These are phyloP conservation scores for Choristoneura rosaceana DNA, from an alignment of 2,888 invertebrate species.

Conservation along the genomic window DNA sequence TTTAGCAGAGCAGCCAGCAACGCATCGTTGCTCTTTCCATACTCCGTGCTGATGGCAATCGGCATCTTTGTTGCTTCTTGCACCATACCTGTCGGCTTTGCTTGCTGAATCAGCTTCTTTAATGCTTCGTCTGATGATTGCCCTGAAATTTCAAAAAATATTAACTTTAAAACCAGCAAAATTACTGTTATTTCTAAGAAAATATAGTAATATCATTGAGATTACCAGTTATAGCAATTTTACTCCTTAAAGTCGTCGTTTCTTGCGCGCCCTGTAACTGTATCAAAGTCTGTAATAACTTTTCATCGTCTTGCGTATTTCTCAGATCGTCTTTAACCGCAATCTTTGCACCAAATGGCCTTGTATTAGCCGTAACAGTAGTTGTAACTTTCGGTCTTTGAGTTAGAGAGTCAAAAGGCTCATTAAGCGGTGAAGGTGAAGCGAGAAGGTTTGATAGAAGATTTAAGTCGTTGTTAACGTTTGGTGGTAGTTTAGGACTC, in stretches of 20 bases:
- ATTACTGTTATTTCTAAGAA: too few relatives aligned
- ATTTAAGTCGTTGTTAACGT: constrained; percentile 64
- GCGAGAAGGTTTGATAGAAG: constrained; percentile 70
- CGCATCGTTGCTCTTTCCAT: constrained; percentile 88
- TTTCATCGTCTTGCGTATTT: constrained; percentile 74
- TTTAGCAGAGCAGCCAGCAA: constrained; percentile 89
- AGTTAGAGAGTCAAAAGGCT: constrained; percentile 69
- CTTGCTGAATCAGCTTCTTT: constrained; percentile 71
- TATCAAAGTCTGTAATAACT: constrained; percentile 80
- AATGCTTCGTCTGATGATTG: constrained; percentile 79
- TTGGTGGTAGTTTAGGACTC: constrained; percentile 63
- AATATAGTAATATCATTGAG: constrained; percentile 2
- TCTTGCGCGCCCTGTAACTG: constrained; percentile 79
- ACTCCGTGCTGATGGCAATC: constrained; percentile 79
- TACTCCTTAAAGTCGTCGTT: constrained; percentile 72
- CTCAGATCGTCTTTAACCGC: constrained; percentile 72
- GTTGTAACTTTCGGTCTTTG: constrained; percentile 61
- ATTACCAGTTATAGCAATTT: constrained; percentile 76
- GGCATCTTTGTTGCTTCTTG: constrained; percentile 77
- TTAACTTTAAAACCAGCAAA: too few relatives aligned
- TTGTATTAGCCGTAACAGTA: constrained; percentile 57
- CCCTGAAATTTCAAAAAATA: constrained; percentile 58
- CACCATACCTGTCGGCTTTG: constrained; percentile 69
- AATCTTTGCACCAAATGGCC: constrained; percentile 73
- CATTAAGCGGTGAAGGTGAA: constrained; percentile 71